Evolutionary conservation across 2,797 vertebrate species (phyloP).

Genomic region (Chiroxiphia lanceolata): DNA sequence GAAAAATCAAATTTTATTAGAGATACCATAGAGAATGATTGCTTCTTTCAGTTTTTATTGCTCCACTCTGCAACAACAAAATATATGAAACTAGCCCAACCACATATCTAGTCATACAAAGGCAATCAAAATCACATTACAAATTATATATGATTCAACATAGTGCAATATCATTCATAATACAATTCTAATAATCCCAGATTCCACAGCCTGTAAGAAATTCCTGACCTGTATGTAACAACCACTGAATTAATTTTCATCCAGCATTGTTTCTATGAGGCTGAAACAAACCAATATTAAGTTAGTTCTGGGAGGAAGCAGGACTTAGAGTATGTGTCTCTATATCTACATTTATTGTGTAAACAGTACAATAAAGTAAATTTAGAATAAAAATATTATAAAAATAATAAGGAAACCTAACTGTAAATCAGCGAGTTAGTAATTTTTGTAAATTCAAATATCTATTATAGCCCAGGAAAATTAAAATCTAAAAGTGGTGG

Average conservation of each 20-base stretch:
- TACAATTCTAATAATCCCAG: constrained; percentile 12
- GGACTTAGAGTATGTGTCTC: background rate
- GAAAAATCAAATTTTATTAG: constrained; percentile 30
- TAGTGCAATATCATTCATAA: background rate
- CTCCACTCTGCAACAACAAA: background rate
- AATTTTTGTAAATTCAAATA: background rate
- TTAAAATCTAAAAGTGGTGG: background rate
- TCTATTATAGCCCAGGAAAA: background rate
- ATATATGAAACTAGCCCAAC: constrained; percentile 1
- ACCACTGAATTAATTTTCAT: background rate
- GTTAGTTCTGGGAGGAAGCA: background rate
- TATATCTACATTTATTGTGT: background rate
- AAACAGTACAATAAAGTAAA: background rate
- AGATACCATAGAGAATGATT: constrained; percentile 1
- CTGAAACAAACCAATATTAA: background rate
- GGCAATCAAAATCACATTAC: constrained; percentile 44
- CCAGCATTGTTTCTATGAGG: background rate
- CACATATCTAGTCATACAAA: constrained; percentile 24
- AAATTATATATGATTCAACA: constrained; percentile 14
- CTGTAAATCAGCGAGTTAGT: background rate
- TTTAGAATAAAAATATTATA: background rate
- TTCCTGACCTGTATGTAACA: background rate
- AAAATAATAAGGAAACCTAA: background rate
- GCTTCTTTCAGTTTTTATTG: constrained; percentile 26
- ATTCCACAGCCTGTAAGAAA: background rate